These are phyloP conservation scores for Sebastes hubbsi DNA, from an alignment of 2,797 vertebrate species.

Conservation along the genomic window DNA sequence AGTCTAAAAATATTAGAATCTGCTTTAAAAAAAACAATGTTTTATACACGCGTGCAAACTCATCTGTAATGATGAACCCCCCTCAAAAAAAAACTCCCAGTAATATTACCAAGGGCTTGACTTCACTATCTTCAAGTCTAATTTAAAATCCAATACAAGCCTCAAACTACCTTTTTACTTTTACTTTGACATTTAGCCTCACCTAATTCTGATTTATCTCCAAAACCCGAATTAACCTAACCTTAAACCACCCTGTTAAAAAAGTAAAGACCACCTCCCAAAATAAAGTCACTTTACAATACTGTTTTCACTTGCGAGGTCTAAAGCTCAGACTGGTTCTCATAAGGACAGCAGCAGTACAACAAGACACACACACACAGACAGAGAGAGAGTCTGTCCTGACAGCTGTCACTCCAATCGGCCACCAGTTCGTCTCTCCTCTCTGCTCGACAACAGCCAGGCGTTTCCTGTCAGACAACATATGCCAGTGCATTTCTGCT, in stretches of 20 bases:
- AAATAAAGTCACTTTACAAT: slow-evolving; percentile 9
- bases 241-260: neutral
- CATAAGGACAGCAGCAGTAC: slow-evolving; percentile 14
- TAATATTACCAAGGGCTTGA: neutral
- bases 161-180: neutral
- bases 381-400: slow-evolving; percentile 27
- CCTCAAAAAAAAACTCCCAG: neutral
- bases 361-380: slow-evolving; percentile 8
- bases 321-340: neutral
- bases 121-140: neutral
- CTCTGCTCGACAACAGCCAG: slow-evolving; percentile 62
- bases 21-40: neutral
- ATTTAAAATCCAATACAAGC: neutral
- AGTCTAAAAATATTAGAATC: neutral
- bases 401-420: slow-evolving; percentile 83
- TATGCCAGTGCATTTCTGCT: slow-evolving; percentile 67
- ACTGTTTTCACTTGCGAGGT: neutral
- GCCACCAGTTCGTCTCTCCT: slow-evolving; percentile 69
- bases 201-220: neutral
- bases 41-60: neutral
- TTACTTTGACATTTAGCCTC: neutral
- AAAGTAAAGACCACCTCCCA: neutral
- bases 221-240: neutral
- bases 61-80: neutral
- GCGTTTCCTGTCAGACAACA: slow-evolving; percentile 80